Base-by-base conservation (phyloP, 2,797 vertebrate genomes). In the Melanotaenia parkinsoni region DNA sequence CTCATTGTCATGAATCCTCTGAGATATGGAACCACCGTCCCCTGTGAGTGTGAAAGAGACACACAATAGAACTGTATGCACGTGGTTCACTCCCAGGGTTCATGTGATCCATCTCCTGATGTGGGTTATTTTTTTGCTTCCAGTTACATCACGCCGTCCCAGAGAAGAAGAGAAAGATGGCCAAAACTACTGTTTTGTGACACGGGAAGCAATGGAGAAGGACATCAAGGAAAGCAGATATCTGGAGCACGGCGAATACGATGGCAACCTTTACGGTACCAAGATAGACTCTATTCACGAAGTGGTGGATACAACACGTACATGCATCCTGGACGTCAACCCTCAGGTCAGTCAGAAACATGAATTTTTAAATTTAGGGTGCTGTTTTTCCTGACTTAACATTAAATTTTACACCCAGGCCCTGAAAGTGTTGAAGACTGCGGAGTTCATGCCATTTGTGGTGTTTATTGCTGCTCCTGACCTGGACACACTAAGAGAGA, bases 401-500 rank as follows among this genome's bases (percentile, higher is more conserved):
- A 0, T 28, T 66, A 4, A 33, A 2, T 67, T 77, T 87, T 89
- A 20, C 78, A 2, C 67, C 2, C 89, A 99, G 98, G 98, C 98
- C 22, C 93, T 99, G 78, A 99, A 99, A 93, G 92, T 99, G 69
- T 88, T 99, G 87, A 95, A 96, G 92, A 99, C 98, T 7, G 95
- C 98, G 0, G 98, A 99, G 91, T 99, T 99, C 82, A 98, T 99
- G 97, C 98, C 98, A 13, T 99, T 98, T 10, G 97, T 99, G 65
- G 98, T 99, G 58, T 99, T 99, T 70, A 98, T 99, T 73, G 98
- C 98, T 79, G 97, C 98, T 87, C 98, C 98, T 1, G 97, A 98
- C 76, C 84, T 99, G 74, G 98, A 99, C 77, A 99, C 96, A 0
- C 73, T 99, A 65, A 95, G 98, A 87, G 95, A 95, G 53, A 99